Percentiles rank a stretch among this genome's conserved stretches.
phyloP scores from a whole-genome alignment of 2,797 vertebrate species.

The Myiotriccus ornatus region DNA sequence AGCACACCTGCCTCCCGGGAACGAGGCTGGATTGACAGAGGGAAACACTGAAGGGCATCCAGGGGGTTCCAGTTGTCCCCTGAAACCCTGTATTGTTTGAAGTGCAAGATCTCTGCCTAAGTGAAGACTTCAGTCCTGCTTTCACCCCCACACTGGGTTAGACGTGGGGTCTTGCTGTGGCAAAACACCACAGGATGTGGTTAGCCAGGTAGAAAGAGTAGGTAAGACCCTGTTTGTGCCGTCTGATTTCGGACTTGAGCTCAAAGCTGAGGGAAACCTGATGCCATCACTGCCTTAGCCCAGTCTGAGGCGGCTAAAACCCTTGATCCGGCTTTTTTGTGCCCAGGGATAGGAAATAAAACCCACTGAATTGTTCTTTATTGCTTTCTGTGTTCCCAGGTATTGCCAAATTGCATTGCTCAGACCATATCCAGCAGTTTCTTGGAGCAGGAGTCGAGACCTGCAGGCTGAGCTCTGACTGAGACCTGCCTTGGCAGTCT shows the following conservation, averaged over 20 bases:
- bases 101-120: neutral
- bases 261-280: neutral
- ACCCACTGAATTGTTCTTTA: neutral
- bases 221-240: neutral
- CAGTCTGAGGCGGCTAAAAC: neutral
- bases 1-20: neutral
- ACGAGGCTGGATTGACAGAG: neutral
- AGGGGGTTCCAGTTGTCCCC: neutral
- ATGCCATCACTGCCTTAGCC: neutral
- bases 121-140: neutral
- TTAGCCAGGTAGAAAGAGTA: neutral
- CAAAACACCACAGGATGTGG: accelerated
- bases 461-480: neutral
- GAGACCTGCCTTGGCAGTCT: neutral
- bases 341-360: neutral
- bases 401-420: neutral
- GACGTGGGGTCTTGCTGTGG: accelerated
- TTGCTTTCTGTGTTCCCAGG: neutral
- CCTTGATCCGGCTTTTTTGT: neutral
- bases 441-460: neutral
- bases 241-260: neutral
- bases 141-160: neutral
- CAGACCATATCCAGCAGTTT: neutral
- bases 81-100: neutral
- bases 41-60: neutral